A percentile compares a stretch with the other conserved stretches of the same genome.
phyloP scores from a whole-genome alignment of 2,797 vertebrate genomes.

The Stomatorhinus walkeri region DNA sequence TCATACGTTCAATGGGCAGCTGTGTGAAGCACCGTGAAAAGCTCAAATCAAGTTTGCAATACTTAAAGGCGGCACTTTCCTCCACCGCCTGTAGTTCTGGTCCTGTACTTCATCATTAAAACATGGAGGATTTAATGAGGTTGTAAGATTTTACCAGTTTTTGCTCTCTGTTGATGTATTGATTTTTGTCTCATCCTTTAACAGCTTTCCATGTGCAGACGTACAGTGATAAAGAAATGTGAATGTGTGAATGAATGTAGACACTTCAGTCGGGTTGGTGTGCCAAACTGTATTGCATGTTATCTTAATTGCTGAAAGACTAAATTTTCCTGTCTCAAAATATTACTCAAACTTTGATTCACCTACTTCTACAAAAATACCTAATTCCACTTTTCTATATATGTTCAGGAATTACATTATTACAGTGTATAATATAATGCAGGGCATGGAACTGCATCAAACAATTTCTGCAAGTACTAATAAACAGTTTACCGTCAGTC shows the following conservation, averaged over 20 bases:
- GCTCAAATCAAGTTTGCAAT: conserved; percentile 73
- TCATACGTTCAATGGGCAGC: conserved; percentile 84
- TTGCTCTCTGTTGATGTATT: background rate
- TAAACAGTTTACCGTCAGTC: background rate
- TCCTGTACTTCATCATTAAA: conserved; percentile 28
- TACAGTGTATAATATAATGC: background rate
- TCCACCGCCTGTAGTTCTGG: conserved; percentile 41
- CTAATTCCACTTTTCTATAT: background rate
- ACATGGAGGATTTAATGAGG: conserved; percentile 10
- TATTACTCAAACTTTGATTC: background rate
- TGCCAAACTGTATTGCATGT: background rate
- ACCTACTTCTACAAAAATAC: background rate
- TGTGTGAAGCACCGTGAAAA: conserved; percentile 67
- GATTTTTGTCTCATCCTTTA: background rate
- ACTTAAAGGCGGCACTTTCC: conserved; percentile 58
- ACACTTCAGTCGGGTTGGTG: background rate
- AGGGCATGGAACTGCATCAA: background rate
- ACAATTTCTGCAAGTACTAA: background rate
- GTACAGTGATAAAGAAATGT: conserved; percentile 8
- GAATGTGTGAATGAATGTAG: conserved; percentile 10
- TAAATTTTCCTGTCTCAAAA: background rate
- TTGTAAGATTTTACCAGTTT: background rate
- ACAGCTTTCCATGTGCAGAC: background rate
- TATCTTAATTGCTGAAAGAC: background rate
- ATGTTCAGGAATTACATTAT: background rate